Conservation (phyloP, 2,888 invertebrate species). For the Drosophila diplacantha region DNA sequence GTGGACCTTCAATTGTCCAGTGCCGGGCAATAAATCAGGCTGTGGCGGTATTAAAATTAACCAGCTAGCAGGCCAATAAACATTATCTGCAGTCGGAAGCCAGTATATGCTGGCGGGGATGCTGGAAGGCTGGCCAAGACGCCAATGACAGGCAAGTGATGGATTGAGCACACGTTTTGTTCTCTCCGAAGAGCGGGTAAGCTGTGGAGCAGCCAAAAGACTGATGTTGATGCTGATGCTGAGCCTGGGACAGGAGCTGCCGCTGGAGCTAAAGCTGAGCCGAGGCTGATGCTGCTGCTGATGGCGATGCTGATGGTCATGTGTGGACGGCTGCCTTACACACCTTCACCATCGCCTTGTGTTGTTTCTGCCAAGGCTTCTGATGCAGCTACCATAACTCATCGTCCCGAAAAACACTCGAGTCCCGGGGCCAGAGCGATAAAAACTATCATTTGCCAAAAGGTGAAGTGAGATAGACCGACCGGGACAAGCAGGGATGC, state of each 20-base stretch:
- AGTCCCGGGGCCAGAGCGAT: slow-evolving; percentile 50
- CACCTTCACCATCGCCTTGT: slow-evolving; percentile 32
- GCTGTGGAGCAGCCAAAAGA: slow-evolving; percentile 35
- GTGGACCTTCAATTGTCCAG: slow-evolving; percentile 57
- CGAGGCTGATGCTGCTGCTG: slow-evolving; percentile 45
- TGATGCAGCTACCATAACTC: slow-evolving; percentile 71
- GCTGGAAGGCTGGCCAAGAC: slow-evolving; percentile 50
- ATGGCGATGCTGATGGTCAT: slow-evolving; percentile 43
- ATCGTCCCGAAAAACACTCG: slow-evolving; percentile 64
- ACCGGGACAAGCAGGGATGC: slow-evolving; percentile 25
- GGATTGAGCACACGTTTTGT: slow-evolving; percentile 67
- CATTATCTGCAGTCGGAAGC: slow-evolving; percentile 55
- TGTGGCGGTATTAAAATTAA: slow-evolving; percentile 63
- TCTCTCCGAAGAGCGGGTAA: slow-evolving; percentile 15
- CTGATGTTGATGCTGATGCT: slow-evolving; percentile 35
- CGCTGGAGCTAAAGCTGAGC: slow-evolving; percentile 27
- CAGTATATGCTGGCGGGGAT: slow-evolving; percentile 17
- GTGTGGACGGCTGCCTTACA: slow-evolving; percentile 42
- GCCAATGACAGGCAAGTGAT: slow-evolving; percentile 68
- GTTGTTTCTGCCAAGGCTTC: slow-evolving; percentile 54
- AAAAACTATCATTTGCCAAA: slow-evolving; percentile 73
- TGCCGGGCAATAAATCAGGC: slow-evolving; percentile 60
- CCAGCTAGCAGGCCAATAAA: slow-evolving; percentile 71
- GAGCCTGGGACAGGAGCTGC: neutral
- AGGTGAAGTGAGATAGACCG: slow-evolving; percentile 53